Conservation (phyloP, 2,888 invertebrate genomes). For the Tetrapedia diversipes region DNA sequence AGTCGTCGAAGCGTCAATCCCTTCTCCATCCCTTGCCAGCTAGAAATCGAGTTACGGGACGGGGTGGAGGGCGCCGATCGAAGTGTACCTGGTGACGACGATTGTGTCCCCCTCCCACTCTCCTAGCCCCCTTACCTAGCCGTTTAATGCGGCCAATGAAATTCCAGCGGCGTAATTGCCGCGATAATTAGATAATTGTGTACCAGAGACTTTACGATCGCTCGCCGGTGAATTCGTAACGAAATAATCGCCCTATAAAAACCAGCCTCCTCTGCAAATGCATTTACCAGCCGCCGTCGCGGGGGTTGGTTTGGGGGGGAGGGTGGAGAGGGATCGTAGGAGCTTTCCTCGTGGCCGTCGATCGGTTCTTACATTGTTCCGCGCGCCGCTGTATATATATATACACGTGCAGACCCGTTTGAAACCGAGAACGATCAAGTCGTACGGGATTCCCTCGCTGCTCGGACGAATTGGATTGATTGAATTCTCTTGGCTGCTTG, state of each 20-base stretch:
- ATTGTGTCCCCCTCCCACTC: slow-evolving; percentile 53
- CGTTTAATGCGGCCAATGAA: slow-evolving; percentile 70
- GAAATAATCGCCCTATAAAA: slow-evolving; percentile 63
- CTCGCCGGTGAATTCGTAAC: slow-evolving; percentile 66
- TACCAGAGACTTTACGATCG: slow-evolving; percentile 63
- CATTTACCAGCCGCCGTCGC: slow-evolving; percentile 35
- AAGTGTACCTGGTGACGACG: slow-evolving; percentile 57
- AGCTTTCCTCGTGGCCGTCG: slow-evolving; percentile 19
- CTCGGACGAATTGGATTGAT: slow-evolving; percentile 30
- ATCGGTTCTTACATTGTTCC: slow-evolving; percentile 53
- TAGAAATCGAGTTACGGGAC: slow-evolving; percentile 69
- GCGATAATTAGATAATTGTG: slow-evolving; percentile 74
- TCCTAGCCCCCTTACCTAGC: slow-evolving; percentile 61
- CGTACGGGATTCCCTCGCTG: neutral
- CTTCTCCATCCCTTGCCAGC: slow-evolving; percentile 28
- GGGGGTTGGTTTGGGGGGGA: no score
- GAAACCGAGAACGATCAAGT: slow-evolving; percentile 38
- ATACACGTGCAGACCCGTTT: neutral
- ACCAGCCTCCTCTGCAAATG: slow-evolving; percentile 33
- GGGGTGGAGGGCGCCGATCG: slow-evolving; percentile 65
- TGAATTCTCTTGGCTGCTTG: slow-evolving; percentile 20
- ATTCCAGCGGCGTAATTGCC: slow-evolving; percentile 71
- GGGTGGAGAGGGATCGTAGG: no score
- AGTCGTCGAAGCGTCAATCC: slow-evolving; percentile 32
- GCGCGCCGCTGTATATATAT: neutral